Evolutionary conservation across 2,888 invertebrate genomes (phyloP), one percentile per base, ranked within the genome.

Genomic region (Biston betularia): DNA sequence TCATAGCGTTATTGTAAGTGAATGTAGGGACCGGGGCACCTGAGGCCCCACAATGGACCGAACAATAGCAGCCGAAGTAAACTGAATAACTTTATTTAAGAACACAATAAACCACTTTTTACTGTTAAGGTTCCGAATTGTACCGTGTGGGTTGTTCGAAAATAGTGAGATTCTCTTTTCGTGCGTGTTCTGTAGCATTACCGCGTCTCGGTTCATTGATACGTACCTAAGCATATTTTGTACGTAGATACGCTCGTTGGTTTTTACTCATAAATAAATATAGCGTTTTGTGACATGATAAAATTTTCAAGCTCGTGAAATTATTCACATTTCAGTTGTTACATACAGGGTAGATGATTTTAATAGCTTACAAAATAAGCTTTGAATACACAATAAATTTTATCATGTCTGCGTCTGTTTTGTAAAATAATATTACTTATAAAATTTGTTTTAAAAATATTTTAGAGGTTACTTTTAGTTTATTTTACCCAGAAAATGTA

Each of bases 81-180:
- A 89, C 88, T 88, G 90, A 92, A 92, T 91, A 90, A 90, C 90
- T 92, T 92, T 92, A 91, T 92, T 91, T 90, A 88, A 87, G 90
- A 90, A 91, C 89, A 92, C 90, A 92, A 91, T 92, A 91, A 91
- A 91, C 89, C 90, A 92, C 91, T 91, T 91, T 89, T 90, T 90
- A 87, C 83, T 82, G 84, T 82, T 87, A 87, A 89, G 86, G 84
- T 83, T 78, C 82, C 81, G 83, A 84, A 88, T 88, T 84, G 85
- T 82, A 85, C 82, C 82, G 78, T 78, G 79, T 72, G 75, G 83
- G 76, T 82, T 83, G 72, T 79, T 77, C 3, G 81, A 85, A 86
- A 85, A 83, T 78, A 82, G 71, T 75, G 76, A 70, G 76, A 66
- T 68, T 73, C 66, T 72, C 64, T 69, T 75, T 70, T 67, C 61